These are phyloP conservation scores for Leucania comma DNA, from an alignment of 2,888 invertebrate genomes.

Conservation along the genomic window DNA sequence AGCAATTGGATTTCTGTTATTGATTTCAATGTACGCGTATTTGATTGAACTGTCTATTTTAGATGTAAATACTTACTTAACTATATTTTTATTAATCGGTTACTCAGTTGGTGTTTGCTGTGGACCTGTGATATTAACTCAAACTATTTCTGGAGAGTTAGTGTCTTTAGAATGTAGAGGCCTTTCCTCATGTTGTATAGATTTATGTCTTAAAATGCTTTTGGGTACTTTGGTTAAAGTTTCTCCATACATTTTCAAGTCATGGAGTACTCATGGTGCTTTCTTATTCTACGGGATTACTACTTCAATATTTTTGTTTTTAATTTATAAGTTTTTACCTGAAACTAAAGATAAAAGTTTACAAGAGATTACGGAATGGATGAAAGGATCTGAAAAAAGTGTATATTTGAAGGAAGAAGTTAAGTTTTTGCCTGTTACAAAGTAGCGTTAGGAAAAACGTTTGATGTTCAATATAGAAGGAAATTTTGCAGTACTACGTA, in stretches of 20 bases:
- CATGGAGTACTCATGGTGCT: conserved; percentile 63
- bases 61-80: conserved; percentile 44
- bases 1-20: conserved; percentile 52
- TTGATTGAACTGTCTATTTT: conserved; percentile 37
- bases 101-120: conserved; percentile 66
- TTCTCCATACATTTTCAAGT: conserved; percentile 64
- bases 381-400: conserved; percentile 21
- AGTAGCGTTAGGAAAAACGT: background rate
- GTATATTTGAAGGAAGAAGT: conserved; percentile 24
- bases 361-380: conserved; percentile 50
- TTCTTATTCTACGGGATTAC: conserved; percentile 66
- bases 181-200: conserved; percentile 55
- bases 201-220: conserved; percentile 55
- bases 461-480: no score
- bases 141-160: conserved; percentile 67
- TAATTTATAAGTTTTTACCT: conserved; percentile 68
- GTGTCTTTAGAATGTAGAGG: conserved; percentile 62
- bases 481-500: background rate
- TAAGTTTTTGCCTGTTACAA: conserved; percentile 16
- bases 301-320: conserved; percentile 51
- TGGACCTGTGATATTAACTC: conserved; percentile 71
- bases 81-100: conserved; percentile 37
- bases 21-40: conserved; percentile 39
- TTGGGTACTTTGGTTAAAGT: conserved; percentile 66
- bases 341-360: conserved; percentile 67